Base-by-base conservation (phyloP, 1,140 invertebrate genomes). In the Ceratoteleas bidentatus region DNA sequence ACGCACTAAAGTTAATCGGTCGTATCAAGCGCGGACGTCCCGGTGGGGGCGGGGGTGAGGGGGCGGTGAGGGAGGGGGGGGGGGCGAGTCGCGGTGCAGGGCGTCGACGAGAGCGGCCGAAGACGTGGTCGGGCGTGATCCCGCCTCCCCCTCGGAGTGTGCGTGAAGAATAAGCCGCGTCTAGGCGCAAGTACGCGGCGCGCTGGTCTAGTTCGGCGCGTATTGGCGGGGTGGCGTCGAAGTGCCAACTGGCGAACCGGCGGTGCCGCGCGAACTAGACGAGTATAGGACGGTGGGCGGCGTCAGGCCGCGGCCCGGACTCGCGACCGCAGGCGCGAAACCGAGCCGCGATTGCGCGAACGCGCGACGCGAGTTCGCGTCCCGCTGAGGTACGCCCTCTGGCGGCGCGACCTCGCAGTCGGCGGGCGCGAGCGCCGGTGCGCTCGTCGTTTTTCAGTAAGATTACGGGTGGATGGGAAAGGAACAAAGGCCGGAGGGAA, bases 271-370 rank as follows among this genome's bases (percentile, higher is more conserved):
- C 40, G 66, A 83, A 70, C 60, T 68, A 66, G 32, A 66, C 61
- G 43, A 86, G 72, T 86, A 87, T 88, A 87, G 88, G 87, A 87
- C 84, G 85, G 87, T 88, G 85, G 90, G 90, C 90, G 90, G 89
- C 77, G 82, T 87, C 85, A 81, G 72, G 45, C 52, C 47, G 60
- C 45, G 43, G 52, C 84, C 70, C 60, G 49, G 69, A 76, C 60
- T 83, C 87, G 81, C 83, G 81, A 87, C 81, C 86, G 87, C 86
- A 87, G 80, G 87, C 88, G 85, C 85, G 79, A 78, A 84, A 75
- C 81, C 68, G 77, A 60, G 64, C 65, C 82, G 87, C 81, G 80
- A 66, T 80, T 81, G 82, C 70, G 79, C 79, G 47, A 74, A 73
- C 62, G 57, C 54, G 16, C 54, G 47, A 81, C 73, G 72, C 81